These are phyloP conservation scores for Acrocephalus arundinaceus DNA, from an alignment of 2,113 vertebrate genomes.

Conservation along the genomic window DNA sequence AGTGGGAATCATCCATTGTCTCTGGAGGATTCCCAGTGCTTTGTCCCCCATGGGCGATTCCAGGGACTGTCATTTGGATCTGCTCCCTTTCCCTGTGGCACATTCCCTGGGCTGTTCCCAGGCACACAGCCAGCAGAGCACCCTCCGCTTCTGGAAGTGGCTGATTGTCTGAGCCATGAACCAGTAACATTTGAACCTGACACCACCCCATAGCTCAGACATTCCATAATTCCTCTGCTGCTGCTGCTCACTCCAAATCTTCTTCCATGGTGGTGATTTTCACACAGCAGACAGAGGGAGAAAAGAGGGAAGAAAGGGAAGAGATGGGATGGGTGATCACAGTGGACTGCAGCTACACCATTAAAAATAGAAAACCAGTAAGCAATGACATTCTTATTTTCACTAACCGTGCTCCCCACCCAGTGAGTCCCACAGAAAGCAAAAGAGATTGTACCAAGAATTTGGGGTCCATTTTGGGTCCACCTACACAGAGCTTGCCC, in stretches of 20 bases:
- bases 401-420: not conserved
- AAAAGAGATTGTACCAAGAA: not conserved
- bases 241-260: not conserved
- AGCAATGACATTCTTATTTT: not conserved
- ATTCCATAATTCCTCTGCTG: not conserved
- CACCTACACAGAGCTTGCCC: not conserved
- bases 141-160: not conserved
- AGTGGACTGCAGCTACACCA: not conserved
- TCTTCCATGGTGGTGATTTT: not conserved
- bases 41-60: not conserved
- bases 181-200: not conserved
- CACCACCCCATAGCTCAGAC: not conserved
- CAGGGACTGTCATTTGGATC: not conserved
- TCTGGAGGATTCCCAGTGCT: not conserved
- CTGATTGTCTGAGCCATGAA: not conserved
- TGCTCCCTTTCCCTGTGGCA: not conserved
- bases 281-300: not conserved
- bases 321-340: not conserved
- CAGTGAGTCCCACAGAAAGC: not conserved
- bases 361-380: not conserved
- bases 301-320: not conserved
- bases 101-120: not conserved
- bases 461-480: not conserved
- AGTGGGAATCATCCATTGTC: not conserved
- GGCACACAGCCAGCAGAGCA: not conserved